Percentiles rank a stretch among this genome's conserved stretches.
Evolutionary conservation across 1,140 invertebrate genomes (phyloP).

Genomic region (Caenorhabditis inopinata): DNA sequence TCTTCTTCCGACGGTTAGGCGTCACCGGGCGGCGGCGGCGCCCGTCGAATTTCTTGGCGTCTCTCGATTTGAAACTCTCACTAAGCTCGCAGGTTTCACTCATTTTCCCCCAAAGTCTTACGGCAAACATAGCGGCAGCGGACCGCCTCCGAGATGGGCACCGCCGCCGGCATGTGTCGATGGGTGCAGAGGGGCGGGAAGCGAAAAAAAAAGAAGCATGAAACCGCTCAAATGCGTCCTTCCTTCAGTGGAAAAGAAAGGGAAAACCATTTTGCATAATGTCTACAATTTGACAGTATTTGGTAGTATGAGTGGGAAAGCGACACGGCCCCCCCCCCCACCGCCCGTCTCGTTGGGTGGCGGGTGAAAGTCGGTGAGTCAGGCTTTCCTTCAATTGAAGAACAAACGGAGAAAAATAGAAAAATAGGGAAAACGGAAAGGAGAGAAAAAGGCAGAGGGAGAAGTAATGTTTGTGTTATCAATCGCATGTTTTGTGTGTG

Average conservation of each 20-base stretch:
- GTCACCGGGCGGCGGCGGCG: not conserved
- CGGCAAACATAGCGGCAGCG: not conserved
- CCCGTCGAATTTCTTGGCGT: not conserved
- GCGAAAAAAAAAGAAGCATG: too few species aligned
- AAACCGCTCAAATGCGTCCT: too few species aligned
- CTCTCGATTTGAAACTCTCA: not conserved
- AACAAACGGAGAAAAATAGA: not conserved
- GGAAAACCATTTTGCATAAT: too few species aligned
- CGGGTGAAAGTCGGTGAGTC: too few species aligned
- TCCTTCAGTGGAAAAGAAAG: too few species aligned
- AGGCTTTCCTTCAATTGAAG: too few species aligned
- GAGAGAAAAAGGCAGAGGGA: not conserved
- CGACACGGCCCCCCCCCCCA: too few species aligned
- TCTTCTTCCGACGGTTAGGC: slow-evolving; percentile 11
- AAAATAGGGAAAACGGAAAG: not conserved
- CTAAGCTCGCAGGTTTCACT: not conserved
- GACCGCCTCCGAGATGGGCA: not conserved
- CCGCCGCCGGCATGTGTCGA: too few species aligned
- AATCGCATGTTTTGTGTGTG: not conserved
- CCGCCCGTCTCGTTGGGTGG: too few species aligned
- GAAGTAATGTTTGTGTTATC: slow-evolving; percentile 14
- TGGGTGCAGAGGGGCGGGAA: too few species aligned
- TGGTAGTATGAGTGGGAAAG: too few species aligned
- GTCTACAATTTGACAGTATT: too few species aligned
- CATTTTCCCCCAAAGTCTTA: not conserved